phyloP scores from a whole-genome alignment of 2,888 invertebrate species.

The Tiphia femorata region DNA sequence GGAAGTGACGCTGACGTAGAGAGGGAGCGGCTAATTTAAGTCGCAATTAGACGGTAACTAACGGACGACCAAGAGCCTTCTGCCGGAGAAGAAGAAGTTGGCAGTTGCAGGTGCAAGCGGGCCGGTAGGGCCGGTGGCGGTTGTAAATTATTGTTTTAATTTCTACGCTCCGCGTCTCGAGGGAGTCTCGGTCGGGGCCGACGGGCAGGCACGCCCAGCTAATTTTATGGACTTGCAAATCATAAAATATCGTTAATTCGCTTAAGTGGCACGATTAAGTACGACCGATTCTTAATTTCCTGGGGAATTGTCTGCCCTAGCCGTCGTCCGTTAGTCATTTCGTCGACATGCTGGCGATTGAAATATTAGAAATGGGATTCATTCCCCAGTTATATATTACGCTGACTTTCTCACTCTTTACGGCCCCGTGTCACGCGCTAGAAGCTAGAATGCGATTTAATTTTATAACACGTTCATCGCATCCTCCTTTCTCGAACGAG shows the following conservation, averaged over 20 bases:
- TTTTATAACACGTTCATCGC: background rate
- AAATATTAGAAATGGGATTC: too few species aligned
- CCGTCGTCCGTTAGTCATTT: too few species aligned
- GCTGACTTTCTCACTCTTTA: too few species aligned
- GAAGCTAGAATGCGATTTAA: background rate
- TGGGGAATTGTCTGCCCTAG: too few species aligned
- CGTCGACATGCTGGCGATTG: too few species aligned
- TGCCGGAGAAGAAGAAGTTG: constrained; percentile 11
- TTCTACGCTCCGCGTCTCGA: constrained; percentile 43
- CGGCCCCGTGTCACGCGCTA: too few species aligned
- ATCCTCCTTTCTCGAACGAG: background rate
- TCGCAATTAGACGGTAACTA: constrained; percentile 56
- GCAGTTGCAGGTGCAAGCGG: constrained; percentile 9
- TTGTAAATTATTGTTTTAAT: constrained; percentile 64
- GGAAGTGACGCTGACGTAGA: constrained; percentile 19
- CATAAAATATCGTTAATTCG: constrained; percentile 56
- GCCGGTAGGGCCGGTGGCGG: constrained; percentile 17
- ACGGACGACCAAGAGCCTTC: constrained; percentile 19
- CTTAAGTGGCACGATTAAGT: constrained; percentile 32
- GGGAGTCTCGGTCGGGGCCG: constrained; percentile 17
- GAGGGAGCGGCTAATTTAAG: constrained; percentile 49
- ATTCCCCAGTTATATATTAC: too few species aligned
- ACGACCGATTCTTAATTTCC: background rate
- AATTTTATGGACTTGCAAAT: constrained; percentile 55
- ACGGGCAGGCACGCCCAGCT: constrained; percentile 19